phyloP scores from a whole-genome alignment of 2,888 invertebrate genomes.

The Epistrophe grossulariae region DNA sequence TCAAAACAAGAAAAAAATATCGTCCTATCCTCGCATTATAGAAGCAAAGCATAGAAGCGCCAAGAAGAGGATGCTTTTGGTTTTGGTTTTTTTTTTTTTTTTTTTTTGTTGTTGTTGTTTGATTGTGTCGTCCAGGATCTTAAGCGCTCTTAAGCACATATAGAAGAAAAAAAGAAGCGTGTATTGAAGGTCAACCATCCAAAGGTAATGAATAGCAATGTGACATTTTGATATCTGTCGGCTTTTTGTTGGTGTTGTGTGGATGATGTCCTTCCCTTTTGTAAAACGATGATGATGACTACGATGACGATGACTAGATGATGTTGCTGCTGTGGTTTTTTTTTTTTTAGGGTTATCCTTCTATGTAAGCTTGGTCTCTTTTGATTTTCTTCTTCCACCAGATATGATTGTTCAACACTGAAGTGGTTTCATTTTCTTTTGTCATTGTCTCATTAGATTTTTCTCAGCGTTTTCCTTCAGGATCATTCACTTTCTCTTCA shows the following conservation, averaged over 20 bases:
- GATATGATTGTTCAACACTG: conserved; percentile 71
- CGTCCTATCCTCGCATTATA: conserved; percentile 7
- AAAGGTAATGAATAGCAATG: conserved; percentile 78
- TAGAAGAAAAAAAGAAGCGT: conserved; percentile 37
- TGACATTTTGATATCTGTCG: conserved; percentile 72
- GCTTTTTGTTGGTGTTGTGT: conserved; percentile 48
- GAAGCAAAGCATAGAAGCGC: conserved; percentile 5
- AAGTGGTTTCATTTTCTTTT: conserved; percentile 61
- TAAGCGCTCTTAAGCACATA: conserved; percentile 71
- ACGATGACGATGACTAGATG: conserved; percentile 9
- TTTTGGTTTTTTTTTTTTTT: conserved; percentile 14
- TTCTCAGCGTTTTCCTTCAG: conserved; percentile 65
- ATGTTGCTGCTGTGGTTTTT: conserved; percentile 50
- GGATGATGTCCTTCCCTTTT: conserved; percentile 51
- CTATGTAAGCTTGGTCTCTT: conserved; percentile 9
- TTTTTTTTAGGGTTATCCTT: conserved; percentile 56
- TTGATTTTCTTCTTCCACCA: conserved; percentile 41
- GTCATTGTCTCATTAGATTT: conserved; percentile 65
- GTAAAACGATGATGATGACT: conserved; percentile 29
- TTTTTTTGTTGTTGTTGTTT: not conserved
- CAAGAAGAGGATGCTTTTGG: conserved; percentile 16
- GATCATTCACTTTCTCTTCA: conserved; percentile 59
- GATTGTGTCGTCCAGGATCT: conserved; percentile 68
- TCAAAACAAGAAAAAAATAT: conserved; percentile 66
- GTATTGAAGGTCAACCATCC: conserved; percentile 80